Evolutionary conservation across 2,113 vertebrate species (phyloP), one percentile per base, ranked within the genome.

Genomic region (Phaethornis superciliosus): DNA sequence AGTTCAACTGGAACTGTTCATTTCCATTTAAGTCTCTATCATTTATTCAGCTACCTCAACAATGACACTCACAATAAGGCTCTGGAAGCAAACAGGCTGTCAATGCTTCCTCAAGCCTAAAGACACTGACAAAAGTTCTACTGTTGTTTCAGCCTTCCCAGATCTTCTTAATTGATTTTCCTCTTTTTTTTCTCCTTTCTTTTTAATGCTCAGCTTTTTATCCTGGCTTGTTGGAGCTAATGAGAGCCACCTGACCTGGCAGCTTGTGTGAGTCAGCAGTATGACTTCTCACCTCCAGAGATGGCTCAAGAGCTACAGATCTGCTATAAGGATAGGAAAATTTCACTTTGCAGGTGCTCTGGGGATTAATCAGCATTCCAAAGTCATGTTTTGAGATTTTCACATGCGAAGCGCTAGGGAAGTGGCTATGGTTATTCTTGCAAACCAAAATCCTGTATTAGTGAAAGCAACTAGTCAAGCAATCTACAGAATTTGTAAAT

Each of bases 401-500:
- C 24, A 58, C 65, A 69, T 79, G 32, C n/a, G 7, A 84, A 95
- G 54, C 64, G 58, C n/a, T 75, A 69, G 64, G 32, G 80, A 95
- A 92, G 62, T 72, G 35, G 56, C 54, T 94, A 33, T 90, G 91
- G 93, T 86, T 93, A 86, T 90, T 92, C 72, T 90, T 81, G 77
- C 10, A 3, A 85, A 79, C 64, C 5, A 6, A 90, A 96, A 93
- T 91, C 80, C 90, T 84, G 85, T 92, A 93, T 95, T 94, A 93
- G 90, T 90, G 81, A 86, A 88, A 86, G 82, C 62, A 88, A 95
- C 94, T 88, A 92, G 95, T 94, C 82, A 88, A 95, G 88, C 49
- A 88, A 86, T 95, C 94, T 94, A 86, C 95, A 95, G 85, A 94
- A 93, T 94, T 91, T 84, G 76, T 94, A 93, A 84, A 90, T 69